phyloP scores from a whole-genome alignment of 2,797 vertebrate species.

The Syngnathus acus region DNA sequence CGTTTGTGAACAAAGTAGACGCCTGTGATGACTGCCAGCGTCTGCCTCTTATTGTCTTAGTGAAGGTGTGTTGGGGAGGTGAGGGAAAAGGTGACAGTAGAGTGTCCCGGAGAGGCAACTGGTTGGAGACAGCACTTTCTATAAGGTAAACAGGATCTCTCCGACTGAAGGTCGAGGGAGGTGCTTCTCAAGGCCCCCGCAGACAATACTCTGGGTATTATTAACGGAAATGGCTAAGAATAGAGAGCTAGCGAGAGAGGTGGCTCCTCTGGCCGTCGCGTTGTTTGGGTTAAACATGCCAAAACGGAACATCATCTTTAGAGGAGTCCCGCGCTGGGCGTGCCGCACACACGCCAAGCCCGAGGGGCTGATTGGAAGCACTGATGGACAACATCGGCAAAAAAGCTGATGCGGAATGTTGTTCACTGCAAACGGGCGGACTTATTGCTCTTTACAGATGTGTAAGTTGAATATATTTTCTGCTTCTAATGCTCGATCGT shows the following conservation, averaged over 20 bases:
- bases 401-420: constrained; percentile 17
- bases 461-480: constrained; percentile 50
- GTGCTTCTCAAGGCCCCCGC: constrained; percentile 67
- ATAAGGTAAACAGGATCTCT: constrained; percentile 77
- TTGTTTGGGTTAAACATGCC: constrained; percentile 65
- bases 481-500: background rate
- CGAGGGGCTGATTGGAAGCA: constrained; percentile 22
- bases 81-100: constrained; percentile 45
- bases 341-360: constrained; percentile 34
- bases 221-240: constrained; percentile 77
- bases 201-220: constrained; percentile 76
- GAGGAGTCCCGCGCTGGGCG: constrained; percentile 53
- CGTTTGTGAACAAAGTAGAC: constrained; percentile 59
- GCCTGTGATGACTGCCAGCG: constrained; percentile 52
- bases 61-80: constrained; percentile 23
- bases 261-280: constrained; percentile 52
- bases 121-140: constrained; percentile 65
- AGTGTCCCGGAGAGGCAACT: constrained; percentile 65
- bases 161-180: constrained; percentile 67
- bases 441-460: constrained; percentile 18
- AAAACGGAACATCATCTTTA: constrained; percentile 65
- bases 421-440: constrained; percentile 35
- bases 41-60: constrained; percentile 36
- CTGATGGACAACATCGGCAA: constrained; percentile 14
- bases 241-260: constrained; percentile 69